These are phyloP conservation scores for Chrysodeixis includens DNA, from an alignment of 2,888 invertebrate species.

Conservation along the genomic window DNA sequence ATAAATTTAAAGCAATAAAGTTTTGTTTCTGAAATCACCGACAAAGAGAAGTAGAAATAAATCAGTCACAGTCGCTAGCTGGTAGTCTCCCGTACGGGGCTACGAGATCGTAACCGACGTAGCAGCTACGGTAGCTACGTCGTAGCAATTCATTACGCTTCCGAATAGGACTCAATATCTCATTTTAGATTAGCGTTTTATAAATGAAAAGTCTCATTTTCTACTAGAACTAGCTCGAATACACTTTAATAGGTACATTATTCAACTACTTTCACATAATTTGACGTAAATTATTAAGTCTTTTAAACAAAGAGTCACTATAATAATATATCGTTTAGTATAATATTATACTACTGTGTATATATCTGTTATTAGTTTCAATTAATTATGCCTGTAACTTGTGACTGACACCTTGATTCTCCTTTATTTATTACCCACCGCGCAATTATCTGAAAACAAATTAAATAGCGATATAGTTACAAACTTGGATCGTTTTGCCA, in stretches of 20 bases:
- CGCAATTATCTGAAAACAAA: slow-evolving; percentile 35
- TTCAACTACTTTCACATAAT: too few relatives aligned
- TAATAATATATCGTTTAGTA: too few relatives aligned
- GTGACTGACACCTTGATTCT: slow-evolving; percentile 7
- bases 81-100: background rate
- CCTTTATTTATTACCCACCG: slow-evolving; percentile 10
- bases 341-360: too few relatives aligned
- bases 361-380: too few relatives aligned
- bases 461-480: slow-evolving; percentile 54
- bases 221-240: background rate
- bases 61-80: background rate
- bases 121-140: background rate
- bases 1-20: background rate
- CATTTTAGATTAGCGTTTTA: background rate
- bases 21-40: background rate
- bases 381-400: too few relatives aligned
- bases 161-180: background rate
- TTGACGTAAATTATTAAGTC: too few relatives aligned
- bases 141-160: slow-evolving; percentile 2
- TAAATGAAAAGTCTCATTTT: background rate
- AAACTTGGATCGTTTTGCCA: slow-evolving; percentile 49
- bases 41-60: background rate
- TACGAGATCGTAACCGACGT: slow-evolving; percentile 4
- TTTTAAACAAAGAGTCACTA: too few relatives aligned
- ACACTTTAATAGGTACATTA: too few relatives aligned